Evolutionary conservation across 2,888 invertebrate genomes (phyloP).

Genomic region (Patella ulyssiponensis): DNA sequence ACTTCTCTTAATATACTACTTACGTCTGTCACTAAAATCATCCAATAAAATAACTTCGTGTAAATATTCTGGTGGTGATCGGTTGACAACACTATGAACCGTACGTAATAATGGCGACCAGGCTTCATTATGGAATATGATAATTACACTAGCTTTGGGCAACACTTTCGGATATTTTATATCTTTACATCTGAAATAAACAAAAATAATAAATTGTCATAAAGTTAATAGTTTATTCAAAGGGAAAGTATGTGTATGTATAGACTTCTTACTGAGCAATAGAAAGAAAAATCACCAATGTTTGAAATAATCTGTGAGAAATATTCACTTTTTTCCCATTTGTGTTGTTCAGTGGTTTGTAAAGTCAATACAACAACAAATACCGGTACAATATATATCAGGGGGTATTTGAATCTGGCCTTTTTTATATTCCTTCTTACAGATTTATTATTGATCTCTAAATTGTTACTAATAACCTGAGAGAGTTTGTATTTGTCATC

Average conservation of each 20-base stretch:
- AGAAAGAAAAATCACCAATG: too few relatives aligned
- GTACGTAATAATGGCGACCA: constrained; percentile 88
- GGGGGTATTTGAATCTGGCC: too few relatives aligned
- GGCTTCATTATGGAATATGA: constrained; percentile 90
- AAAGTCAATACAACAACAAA: too few relatives aligned
- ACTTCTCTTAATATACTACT: constrained; percentile 36
- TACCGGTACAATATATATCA: too few relatives aligned
- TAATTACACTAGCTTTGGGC: constrained; percentile 80
- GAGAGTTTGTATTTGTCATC: too few relatives aligned
- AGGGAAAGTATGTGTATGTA: not conserved
- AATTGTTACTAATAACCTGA: too few relatives aligned
- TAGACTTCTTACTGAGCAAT: too few relatives aligned
- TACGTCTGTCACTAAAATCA: constrained; percentile 86
- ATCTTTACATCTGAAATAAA: constrained; percentile 76
- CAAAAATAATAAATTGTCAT: constrained; percentile 15
- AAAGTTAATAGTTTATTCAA: not conserved
- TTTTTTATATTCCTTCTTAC: too few relatives aligned
- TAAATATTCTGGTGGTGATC: constrained; percentile 80
- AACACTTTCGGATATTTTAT: constrained; percentile 79
- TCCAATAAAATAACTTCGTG: constrained; percentile 94
- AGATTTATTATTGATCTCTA: too few relatives aligned
- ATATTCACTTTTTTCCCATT: too few relatives aligned
- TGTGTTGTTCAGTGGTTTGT: too few relatives aligned
- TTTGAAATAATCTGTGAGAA: too few relatives aligned
- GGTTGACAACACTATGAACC: constrained; percentile 87